phyloP scores from a whole-genome alignment of 1,140 invertebrate genomes.

The Plutomurus gul region DNA sequence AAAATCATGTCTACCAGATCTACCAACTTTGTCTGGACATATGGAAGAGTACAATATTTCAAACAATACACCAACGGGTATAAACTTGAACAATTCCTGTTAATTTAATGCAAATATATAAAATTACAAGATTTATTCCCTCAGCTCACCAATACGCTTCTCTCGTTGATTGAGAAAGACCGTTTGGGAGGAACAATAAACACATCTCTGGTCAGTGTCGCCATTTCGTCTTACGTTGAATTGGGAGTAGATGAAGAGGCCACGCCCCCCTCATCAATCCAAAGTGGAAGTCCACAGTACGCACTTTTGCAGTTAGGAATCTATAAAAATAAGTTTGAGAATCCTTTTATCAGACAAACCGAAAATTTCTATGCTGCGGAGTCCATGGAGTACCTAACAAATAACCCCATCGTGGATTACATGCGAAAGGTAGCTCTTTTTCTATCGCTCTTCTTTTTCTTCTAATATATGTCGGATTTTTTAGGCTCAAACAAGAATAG shows the following conservation, averaged over 20 bases:
- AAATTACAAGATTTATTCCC: not conserved
- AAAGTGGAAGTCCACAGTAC: not conserved
- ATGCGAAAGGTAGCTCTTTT: not conserved
- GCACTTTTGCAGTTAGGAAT: not conserved
- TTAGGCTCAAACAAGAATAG: not conserved
- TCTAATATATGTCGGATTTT: too few species aligned
- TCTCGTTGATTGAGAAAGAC: not conserved
- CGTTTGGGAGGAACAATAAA: not conserved
- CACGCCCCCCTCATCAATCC: not conserved
- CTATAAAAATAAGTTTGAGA: not conserved
- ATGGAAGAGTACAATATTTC: slow-evolving; percentile 16
- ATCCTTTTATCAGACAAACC: not conserved
- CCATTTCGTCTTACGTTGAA: not conserved
- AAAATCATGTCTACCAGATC: slow-evolving; percentile 32
- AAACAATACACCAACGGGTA: not conserved
- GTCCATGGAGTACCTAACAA: not conserved
- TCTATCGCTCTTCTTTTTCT: not conserved
- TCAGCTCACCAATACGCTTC: not conserved
- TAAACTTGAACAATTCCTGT: too few species aligned
- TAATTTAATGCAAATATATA: too few species aligned
- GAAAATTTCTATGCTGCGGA: not conserved
- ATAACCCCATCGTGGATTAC: not conserved
- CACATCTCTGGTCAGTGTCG: not conserved
- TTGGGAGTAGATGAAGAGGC: not conserved
- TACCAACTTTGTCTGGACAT: slow-evolving; percentile 30